A percentile compares a stretch with the other conserved stretches of the same genome.
phyloP scores from a whole-genome alignment of 2,113 vertebrate genomes.

The Vidua macroura region DNA sequence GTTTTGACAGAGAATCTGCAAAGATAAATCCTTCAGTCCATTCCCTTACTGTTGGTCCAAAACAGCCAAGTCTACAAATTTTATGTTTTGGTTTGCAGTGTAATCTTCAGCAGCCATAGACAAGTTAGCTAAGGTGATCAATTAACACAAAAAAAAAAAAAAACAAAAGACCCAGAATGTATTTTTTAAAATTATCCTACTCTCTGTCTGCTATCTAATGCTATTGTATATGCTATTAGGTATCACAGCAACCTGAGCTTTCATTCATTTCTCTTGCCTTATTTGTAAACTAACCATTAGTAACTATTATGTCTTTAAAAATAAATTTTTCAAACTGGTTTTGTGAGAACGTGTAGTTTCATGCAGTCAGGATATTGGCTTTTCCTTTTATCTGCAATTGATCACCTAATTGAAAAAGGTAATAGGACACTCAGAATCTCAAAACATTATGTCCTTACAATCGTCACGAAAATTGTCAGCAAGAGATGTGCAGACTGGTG shows the following conservation, averaged over 20 bases:
- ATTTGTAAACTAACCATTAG: not conserved
- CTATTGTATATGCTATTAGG: not conserved
- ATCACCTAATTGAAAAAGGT: not conserved
- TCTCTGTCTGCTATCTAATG: not conserved
- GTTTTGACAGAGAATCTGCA: not conserved
- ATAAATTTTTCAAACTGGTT: not conserved
- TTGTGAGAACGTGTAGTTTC: not conserved
- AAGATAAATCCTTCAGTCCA: not conserved
- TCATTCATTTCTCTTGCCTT: not conserved
- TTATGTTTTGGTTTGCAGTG: not conserved
- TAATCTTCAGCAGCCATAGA: not conserved
- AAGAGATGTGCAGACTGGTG: not conserved
- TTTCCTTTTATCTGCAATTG: not conserved
- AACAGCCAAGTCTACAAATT: fast-evolving
- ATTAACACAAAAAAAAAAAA: not conserved
- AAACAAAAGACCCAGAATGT: not conserved
- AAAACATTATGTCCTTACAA: not conserved
- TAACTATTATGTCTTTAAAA: not conserved
- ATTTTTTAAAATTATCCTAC: not conserved
- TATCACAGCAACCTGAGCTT: not conserved
- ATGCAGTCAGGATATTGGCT: not conserved
- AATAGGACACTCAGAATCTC: not conserved
- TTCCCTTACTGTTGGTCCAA: not conserved
- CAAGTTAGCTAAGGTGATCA: not conserved
- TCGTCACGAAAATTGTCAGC: not conserved